Evolutionary conservation across 2,888 invertebrate genomes (phyloP).

Genomic region (Mystacides longicornis): DNA sequence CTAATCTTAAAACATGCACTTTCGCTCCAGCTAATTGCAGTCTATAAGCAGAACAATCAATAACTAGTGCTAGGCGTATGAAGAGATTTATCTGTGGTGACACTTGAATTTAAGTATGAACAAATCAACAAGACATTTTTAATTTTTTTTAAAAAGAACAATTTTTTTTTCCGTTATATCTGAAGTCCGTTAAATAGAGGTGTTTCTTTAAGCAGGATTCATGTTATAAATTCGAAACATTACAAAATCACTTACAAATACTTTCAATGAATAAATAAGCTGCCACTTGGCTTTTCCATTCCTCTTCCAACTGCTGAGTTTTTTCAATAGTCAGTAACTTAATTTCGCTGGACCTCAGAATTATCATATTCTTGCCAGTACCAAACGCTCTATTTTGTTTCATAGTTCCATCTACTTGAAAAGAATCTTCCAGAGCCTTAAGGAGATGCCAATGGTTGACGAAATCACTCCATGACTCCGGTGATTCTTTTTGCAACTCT

Average conservation of each 20-base stretch:
- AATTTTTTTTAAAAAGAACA: no score
- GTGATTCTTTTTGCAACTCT: constrained; percentile 35
- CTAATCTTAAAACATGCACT: no score
- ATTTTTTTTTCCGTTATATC: no score
- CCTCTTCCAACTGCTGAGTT: constrained; percentile 39
- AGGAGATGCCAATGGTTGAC: constrained; percentile 43
- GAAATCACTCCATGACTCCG: constrained; percentile 35
- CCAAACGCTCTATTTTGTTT: constrained; percentile 49
- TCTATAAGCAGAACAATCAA: no score
- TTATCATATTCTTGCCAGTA: constrained; percentile 36
- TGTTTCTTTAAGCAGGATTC: no score
- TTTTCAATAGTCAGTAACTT: constrained; percentile 45
- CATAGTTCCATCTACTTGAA: constrained; percentile 43
- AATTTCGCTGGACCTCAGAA: constrained; percentile 46
- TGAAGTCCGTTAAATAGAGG: no score
- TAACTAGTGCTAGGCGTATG: no score
- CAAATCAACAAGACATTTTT: no score
- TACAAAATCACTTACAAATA: constrained; percentile 51
- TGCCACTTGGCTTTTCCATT: constrained; percentile 51
- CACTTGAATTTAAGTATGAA: no score
- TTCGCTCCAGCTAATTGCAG: no score
- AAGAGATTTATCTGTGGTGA: no score
- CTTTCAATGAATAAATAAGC: constrained; percentile 51
- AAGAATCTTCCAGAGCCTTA: constrained; percentile 42
- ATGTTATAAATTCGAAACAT: no score